A percentile compares a stretch with the other conserved stretches of the same genome.
Conservation (phyloP, 2,888 invertebrate species). For the Pilophorus perplexus region DNA sequence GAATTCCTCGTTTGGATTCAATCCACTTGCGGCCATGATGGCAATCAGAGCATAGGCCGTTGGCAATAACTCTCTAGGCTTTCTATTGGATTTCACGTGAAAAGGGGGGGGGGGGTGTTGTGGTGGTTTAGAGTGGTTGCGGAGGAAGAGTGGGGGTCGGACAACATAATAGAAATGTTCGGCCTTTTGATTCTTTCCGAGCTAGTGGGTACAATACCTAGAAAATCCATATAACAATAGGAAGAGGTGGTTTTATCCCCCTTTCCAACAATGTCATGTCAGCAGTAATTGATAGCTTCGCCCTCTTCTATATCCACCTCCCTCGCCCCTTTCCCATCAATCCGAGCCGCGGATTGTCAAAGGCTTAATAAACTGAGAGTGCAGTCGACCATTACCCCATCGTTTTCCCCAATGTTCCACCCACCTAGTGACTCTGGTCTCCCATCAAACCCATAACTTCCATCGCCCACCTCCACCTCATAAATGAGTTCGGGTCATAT, state of each 20-base stretch:
- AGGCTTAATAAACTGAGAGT: constrained; percentile 15
- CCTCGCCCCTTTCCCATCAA: neutral
- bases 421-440: too few species aligned
- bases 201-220: constrained; percentile 14
- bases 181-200: constrained; percentile 15
- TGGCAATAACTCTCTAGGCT: constrained; percentile 11
- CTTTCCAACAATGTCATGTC: constrained; percentile 11
- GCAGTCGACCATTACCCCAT: constrained; percentile 11
- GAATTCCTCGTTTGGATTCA: too few species aligned
- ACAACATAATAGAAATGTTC: constrained; percentile 14
- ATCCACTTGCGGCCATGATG: too few species aligned
- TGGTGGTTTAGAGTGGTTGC: too few species aligned
- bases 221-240: constrained; percentile 18
- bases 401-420: too few species aligned
- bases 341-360: neutral
- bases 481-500: too few species aligned
- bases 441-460: too few species aligned
- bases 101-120: neutral
- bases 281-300: constrained; percentile 25
- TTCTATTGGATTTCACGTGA: constrained; percentile 13
- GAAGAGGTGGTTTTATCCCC: too few species aligned
- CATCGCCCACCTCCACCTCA: too few species aligned
- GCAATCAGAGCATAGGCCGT: too few species aligned
- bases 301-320: too few species aligned
- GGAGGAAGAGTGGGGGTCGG: too few species aligned